Evolutionary conservation across 2,888 invertebrate species (phyloP), one percentile per base, ranked within the genome.

Genomic region (Lordiphosa fenestrarum): DNA sequence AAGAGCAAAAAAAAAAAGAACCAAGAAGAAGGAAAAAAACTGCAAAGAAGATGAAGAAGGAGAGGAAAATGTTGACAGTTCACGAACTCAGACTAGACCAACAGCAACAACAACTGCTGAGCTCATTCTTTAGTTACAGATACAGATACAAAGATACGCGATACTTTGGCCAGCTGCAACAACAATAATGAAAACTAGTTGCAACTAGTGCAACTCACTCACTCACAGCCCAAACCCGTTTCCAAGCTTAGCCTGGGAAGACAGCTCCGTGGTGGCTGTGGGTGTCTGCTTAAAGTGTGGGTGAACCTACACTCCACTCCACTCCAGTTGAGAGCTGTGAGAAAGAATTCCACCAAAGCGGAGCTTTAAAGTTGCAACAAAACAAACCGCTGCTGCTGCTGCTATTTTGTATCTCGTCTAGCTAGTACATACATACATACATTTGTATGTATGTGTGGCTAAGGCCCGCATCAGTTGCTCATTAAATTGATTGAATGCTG

Each of bases 11-110:
- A 58, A 47, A 36, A 15, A 33, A 49, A 66, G 36, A 25, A n/a
- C n/a, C n/a, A 1, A 15, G 15, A 37, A 10, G 6, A 10, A 33
- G 9, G 39, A 33, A 40, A 50, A n/a, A 51, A 15, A 19, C 25
- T 40, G 42, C 3, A 10, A 23, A 4, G 9, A 23, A 49, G 40
- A 46, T 37, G 39, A 44, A 40, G 41, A 39, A 36, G 51, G 9
- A 38, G 49, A 57, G 70, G 6, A 59, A 60, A 60, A 66, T 73
- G 77, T 78, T 77, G 83, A 83, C 81, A 78, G 77, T 78, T 83
- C 77, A 83, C 81, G 77, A 78, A 78, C 77, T 67, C 63, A 60
- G 49, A 49, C 61, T 47, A 33, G 56, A 51, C 44, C 50, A 44
- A 30, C 40, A 19, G 19, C 41, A 33, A 13, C 44, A 33, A 44